Percentiles rank a stretch among this genome's conserved stretches.
Conservation (phyloP, 1,140 invertebrate genomes). For the Drosophila kikkawai region DNA sequence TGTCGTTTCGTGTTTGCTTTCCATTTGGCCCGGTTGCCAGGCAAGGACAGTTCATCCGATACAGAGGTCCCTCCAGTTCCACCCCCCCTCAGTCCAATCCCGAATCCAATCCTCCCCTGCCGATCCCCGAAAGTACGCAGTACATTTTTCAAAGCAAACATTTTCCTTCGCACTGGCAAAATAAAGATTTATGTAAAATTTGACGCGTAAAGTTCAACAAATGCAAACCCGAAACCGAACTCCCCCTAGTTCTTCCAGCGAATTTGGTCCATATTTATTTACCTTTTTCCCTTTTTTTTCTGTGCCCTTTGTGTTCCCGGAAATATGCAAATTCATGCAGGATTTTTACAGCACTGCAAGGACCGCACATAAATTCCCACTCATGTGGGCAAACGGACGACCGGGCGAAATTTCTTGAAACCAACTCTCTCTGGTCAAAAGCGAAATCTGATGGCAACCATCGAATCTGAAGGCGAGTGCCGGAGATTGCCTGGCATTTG, state of each 20-base stretch:
- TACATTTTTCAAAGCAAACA: conserved; percentile 48
- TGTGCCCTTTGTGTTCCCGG: conserved; percentile 23
- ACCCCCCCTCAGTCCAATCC: not conserved
- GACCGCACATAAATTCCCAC: conserved; percentile 45
- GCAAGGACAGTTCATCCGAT: conserved; percentile 39
- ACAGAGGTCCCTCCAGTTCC: not conserved
- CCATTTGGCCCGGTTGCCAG: conserved; percentile 64
- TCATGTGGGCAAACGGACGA: conserved; percentile 3
- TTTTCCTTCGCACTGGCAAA: conserved; percentile 45
- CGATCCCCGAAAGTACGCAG: conserved; percentile 11
- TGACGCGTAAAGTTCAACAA: conserved; percentile 58
- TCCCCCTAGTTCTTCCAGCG: conserved; percentile 25
- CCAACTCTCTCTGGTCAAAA: conserved; percentile 29
- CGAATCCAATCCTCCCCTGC: not conserved
- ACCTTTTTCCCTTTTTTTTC: conserved; percentile 16
- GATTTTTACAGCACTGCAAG: conserved; percentile 40
- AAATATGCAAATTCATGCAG: conserved; percentile 59
- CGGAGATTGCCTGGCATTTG: conserved; percentile 39
- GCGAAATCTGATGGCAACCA: conserved; percentile 24
- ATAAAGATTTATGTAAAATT: conserved; percentile 69
- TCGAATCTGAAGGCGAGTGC: conserved; percentile 17
- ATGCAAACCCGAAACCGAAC: conserved; percentile 25
- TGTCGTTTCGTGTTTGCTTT: conserved; percentile 47
- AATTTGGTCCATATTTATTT: conserved; percentile 50
- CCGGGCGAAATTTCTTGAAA: conserved; percentile 3